Base-by-base conservation (phyloP, 2,113 vertebrate genomes). In the Onychorhynchus coronatus region DNA sequence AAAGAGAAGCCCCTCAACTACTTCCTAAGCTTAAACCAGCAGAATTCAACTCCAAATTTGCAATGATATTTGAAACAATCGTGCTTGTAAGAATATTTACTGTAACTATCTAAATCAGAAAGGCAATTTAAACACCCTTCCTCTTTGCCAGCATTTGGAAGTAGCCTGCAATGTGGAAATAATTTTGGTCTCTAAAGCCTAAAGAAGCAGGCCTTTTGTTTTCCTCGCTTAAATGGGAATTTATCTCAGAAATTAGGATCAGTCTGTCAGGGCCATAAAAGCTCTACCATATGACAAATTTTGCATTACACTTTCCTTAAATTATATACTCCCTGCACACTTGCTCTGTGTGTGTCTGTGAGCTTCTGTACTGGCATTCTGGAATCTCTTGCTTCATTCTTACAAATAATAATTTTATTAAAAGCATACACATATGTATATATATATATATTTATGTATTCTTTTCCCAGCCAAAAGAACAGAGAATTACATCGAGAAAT, bases 391-490 rank as follows among this genome's bases (percentile, higher is more conserved):
- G n/a, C 50, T 91, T 88, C 74, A 18, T 85, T 94, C 68, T 84
- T 61, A 46, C 61, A 84, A 92, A 82, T 79, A 95, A 93, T 94
- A 85, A 85, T 92, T 92, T 95, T 77, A 86, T 92, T 89, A 91
- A 91, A 96, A 93, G 56, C 82, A 65, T 59, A 18, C 33, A 82
- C 53, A 72, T 31, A 76, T 49, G 28, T 87, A n/a, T 59, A 30
- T 41, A 56, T 68, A 47, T 78, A 56, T 75, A 68, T 97, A 33
- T 97, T 74, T n/a, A n/a, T n/a, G n/a, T 95, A 74, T 97, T 74
- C 85, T 94, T 85, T 95, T 97, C 96, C 52, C 85, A 98, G 98
- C 91, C 97, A 86, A 98, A 97, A 89, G 93, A 98, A 93, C 79
- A 93, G 91, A 95, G 63, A 50, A 95, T 78, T 82, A 65, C 95